Percentiles rank a stretch among this genome's conserved stretches.
phyloP scores from a whole-genome alignment of 2,797 vertebrate genomes.

The Sebastes steindachneri region DNA sequence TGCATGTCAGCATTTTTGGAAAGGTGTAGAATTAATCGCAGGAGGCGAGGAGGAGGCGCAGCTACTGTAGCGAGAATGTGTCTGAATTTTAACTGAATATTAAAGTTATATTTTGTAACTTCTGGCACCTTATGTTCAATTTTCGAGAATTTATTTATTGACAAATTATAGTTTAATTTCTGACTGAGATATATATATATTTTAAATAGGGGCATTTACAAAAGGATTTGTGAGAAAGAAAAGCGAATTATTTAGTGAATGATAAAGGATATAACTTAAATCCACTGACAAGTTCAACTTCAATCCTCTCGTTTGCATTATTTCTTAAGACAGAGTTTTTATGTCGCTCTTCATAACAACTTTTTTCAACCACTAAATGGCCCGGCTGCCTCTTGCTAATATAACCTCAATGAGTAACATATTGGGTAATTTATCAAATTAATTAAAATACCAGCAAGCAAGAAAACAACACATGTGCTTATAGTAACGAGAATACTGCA shows the following conservation, averaged over 20 bases:
- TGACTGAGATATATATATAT: no score
- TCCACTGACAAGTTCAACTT: no score
- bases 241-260: no score
- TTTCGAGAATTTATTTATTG: not conserved
- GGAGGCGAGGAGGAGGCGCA: not conserved
- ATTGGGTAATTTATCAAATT: not conserved
- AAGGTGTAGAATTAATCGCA: slow-evolving; percentile 7
- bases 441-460: not conserved
- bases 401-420: not conserved
- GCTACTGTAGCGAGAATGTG: not conserved
- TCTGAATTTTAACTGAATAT: not conserved
- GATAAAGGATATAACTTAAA: no score
- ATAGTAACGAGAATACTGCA: not conserved
- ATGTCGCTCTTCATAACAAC: not conserved
- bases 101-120: not conserved
- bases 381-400: not conserved
- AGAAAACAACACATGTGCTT: not conserved
- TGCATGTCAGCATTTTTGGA: slow-evolving; percentile 19
- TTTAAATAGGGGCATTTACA: no score
- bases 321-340: not conserved
- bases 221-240: no score
- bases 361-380: not conserved
- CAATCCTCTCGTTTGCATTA: not conserved
- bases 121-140: not conserved
- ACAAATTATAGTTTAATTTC: not conserved